Base-by-base conservation (phyloP, 2,888 invertebrate species). In the Athalia cordata region DNA sequence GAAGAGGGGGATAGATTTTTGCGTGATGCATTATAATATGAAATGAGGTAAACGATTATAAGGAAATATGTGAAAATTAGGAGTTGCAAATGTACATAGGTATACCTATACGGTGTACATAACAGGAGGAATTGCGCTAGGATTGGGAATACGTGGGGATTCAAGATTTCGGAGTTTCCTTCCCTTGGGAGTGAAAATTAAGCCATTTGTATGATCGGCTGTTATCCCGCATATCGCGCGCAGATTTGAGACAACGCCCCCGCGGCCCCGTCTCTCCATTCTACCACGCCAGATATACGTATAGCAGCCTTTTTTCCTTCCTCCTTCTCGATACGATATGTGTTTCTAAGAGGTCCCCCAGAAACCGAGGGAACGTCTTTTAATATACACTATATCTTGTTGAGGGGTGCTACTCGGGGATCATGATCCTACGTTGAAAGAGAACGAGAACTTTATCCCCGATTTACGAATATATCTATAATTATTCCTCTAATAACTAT, bases 351-450 rank as follows among this genome's bases (percentile, higher is more conserved):
- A 29, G 29, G 29, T 29, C 29, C 29, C 29, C 29, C 29, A 29
- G 29, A 79, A 84, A 84, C 81, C 84, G 84, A 83, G 85, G 29
- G 88, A 89, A 89, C 87, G 88, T 89, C 89, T 89, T 90, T 90
- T 89, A 89, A 90, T 90, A 90, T 88, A 90, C 90, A 89, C 87
- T 90, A 90, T 88, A 90, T 89, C 89, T 90, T 85, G n/a, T 15
- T n/a, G 77, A 49, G 68, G 64, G 43, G n/a, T 43, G 45, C 29
- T 29, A 61, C n/a, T 8, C 55, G n/a, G 55, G 55, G 8, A n/a
- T n/a, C n/a, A 4, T n/a, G 55, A 55, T 8, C 9, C 55, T 11
- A 0, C 9, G 55, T 8, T 55, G 55, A 8, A 8, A 55, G 9
- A 55, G 55, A 55, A 8, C 4, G n/a, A 55, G 9, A n/a, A 55